phyloP scores from a whole-genome alignment of 2,888 invertebrate species.

The Ischnus inquisitorius region DNA sequence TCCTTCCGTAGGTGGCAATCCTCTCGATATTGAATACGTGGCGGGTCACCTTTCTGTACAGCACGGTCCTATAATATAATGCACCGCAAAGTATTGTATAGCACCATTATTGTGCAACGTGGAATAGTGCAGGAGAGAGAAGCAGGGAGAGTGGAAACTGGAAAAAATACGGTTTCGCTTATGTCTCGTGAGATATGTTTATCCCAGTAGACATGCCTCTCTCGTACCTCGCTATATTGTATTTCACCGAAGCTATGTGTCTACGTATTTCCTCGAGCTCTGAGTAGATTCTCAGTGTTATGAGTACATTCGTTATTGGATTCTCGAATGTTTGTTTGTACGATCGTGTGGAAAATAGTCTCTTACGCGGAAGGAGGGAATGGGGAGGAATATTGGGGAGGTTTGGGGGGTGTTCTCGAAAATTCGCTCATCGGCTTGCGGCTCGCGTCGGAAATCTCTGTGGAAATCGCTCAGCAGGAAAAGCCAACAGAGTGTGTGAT shows the following conservation, averaged over 20 bases:
- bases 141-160: neutral
- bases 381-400: neutral
- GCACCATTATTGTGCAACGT: slow-evolving; percentile 52
- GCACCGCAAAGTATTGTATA: slow-evolving; percentile 47
- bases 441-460: slow-evolving; percentile 26
- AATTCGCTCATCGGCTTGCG: slow-evolving; percentile 30
- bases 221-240: neutral
- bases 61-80: slow-evolving; percentile 24
- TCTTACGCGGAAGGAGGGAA: neutral
- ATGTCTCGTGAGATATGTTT: slow-evolving; percentile 39
- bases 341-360: neutral
- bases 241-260: neutral
- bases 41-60: slow-evolving; percentile 80
- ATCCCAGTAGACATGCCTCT: neutral
- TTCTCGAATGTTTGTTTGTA: slow-evolving; percentile 21
- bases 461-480: slow-evolving; percentile 31
- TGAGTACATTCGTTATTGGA: slow-evolving; percentile 4
- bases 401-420: neutral
- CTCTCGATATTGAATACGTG: slow-evolving; percentile 83
- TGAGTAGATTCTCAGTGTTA: slow-evolving; percentile 15
- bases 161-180: slow-evolving; percentile 17
- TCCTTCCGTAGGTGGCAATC: slow-evolving; percentile 72
- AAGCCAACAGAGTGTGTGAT: neutral
- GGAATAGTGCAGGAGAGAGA: slow-evolving; percentile 18
- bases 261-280: slow-evolving; percentile 5